Evolutionary conservation across 2,888 invertebrate species (phyloP).

Genomic region (Doris montereyensis): DNA sequence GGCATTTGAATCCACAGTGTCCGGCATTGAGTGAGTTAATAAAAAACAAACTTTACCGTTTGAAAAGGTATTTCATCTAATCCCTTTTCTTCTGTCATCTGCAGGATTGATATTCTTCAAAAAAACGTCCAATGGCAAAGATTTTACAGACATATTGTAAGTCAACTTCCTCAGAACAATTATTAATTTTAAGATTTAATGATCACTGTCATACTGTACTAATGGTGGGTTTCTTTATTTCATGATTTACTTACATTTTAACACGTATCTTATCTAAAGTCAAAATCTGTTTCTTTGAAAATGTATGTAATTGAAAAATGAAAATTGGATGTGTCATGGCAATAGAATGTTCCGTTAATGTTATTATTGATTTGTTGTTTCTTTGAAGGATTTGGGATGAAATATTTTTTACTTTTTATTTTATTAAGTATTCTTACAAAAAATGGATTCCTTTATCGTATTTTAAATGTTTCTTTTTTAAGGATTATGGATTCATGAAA

Average conservation of each 20-base stretch:
- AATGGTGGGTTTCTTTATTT: not conserved
- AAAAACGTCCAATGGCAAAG: conserved; percentile 90
- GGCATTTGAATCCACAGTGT: too few species aligned
- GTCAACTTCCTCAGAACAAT: too few species aligned
- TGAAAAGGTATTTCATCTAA: too few species aligned
- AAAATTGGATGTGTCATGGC: too few species aligned
- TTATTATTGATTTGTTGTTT: too few species aligned
- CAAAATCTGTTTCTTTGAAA: not conserved
- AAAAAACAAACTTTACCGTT: too few species aligned
- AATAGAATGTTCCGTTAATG: too few species aligned
- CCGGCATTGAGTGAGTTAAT: too few species aligned
- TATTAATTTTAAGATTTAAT: too few species aligned
- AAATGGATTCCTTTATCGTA: not conserved
- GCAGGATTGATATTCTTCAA: conserved; percentile 85
- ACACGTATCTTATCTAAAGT: not conserved
- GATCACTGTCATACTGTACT: not conserved
- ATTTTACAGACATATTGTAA: conserved; percentile 84
- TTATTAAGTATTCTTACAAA: not conserved
- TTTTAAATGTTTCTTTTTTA: not conserved
- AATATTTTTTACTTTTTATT: not conserved
- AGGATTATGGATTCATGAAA: conserved; percentile 84
- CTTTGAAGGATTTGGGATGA: not conserved
- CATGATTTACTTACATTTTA: not conserved
- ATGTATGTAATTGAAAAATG: too few species aligned
- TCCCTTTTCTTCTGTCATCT: conserved; percentile 40